A percentile compares a stretch with the other conserved stretches of the same genome.
These are phyloP conservation scores for Neria commutata DNA, from an alignment of 2,888 invertebrate genomes.

Conservation along the genomic window DNA sequence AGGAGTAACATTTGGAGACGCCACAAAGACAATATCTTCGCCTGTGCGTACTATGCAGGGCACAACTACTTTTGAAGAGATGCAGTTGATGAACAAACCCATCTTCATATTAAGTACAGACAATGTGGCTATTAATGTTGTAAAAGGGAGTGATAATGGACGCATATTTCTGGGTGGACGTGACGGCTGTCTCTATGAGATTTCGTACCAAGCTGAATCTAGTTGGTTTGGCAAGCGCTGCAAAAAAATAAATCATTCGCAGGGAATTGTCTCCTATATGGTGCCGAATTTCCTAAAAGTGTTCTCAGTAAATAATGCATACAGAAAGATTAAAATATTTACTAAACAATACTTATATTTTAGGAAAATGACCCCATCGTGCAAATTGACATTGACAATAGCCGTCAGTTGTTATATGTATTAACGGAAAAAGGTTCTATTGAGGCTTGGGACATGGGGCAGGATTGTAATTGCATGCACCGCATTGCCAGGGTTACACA, in stretches of 20 bases:
- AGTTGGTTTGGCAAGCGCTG: slow-evolving; percentile 96
- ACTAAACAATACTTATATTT: slow-evolving; percentile 61
- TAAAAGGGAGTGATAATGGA: slow-evolving; percentile 81
- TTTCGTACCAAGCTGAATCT: slow-evolving; percentile 88
- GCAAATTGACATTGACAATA: slow-evolving; percentile 88
- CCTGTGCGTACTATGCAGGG: slow-evolving; percentile 41
- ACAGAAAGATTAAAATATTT: not conserved
- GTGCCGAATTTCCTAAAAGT: slow-evolving; percentile 89
- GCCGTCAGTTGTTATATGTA: slow-evolving; percentile 86
- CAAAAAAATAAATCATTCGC: slow-evolving; percentile 93
- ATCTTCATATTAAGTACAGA: slow-evolving; percentile 91
- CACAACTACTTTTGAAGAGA: slow-evolving; percentile 67
- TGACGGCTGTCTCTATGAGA: slow-evolving; percentile 94
- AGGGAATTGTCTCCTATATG: slow-evolving; percentile 82
- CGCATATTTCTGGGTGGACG: slow-evolving; percentile 94
- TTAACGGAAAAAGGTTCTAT: slow-evolving; percentile 88
- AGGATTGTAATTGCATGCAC: slow-evolving; percentile 74
- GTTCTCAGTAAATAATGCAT: slow-evolving; percentile 57
- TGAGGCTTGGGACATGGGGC: slow-evolving; percentile 88
- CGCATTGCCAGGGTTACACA: slow-evolving; percentile 78
- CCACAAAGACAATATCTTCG: slow-evolving; percentile 48
- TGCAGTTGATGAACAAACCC: slow-evolving; percentile 93
- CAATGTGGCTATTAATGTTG: slow-evolving; percentile 81
- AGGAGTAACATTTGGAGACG: slow-evolving; percentile 59
- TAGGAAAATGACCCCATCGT: slow-evolving; percentile 87